Evolutionary conservation across 2,888 invertebrate species (phyloP).

Genomic region (Aleiodes testaceus): DNA sequence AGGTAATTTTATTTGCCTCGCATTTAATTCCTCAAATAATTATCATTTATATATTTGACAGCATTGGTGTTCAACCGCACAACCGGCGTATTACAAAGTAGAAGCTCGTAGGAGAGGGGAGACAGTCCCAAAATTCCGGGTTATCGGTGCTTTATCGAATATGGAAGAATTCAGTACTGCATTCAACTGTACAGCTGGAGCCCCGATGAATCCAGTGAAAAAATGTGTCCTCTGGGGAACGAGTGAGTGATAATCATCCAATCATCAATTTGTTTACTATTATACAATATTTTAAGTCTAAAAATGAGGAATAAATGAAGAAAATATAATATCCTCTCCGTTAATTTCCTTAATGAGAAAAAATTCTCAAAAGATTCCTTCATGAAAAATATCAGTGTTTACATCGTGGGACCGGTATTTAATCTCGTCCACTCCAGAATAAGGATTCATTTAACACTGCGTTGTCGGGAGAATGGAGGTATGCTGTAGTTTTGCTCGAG

Average conservation of each 20-base stretch:
- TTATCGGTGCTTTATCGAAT: background rate
- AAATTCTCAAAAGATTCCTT: background rate
- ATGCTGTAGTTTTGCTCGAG: background rate
- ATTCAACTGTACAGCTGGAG: background rate
- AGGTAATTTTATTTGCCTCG: background rate
- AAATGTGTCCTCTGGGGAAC: constrained; percentile 2
- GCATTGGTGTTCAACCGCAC: background rate
- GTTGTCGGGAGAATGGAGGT: background rate
- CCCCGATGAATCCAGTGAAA: background rate
- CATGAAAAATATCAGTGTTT: constrained; percentile 15
- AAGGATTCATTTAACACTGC: constrained; percentile 1
- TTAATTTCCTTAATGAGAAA: background rate
- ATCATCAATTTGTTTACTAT: no score
- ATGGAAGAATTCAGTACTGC: constrained; percentile 9
- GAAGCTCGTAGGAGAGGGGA: background rate
- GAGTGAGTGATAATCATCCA: no score
- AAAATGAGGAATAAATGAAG: no score
- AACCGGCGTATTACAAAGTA: background rate
- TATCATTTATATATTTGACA: background rate
- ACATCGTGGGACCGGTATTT: constrained; percentile 21
- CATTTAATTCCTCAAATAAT: no score
- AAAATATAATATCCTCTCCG: no score
- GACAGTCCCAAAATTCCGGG: background rate
- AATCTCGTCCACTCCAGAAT: constrained; percentile 12
- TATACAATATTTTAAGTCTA: no score